Base-by-base conservation (phyloP, 2,888 invertebrate genomes). In the Hyles lineata region DNA sequence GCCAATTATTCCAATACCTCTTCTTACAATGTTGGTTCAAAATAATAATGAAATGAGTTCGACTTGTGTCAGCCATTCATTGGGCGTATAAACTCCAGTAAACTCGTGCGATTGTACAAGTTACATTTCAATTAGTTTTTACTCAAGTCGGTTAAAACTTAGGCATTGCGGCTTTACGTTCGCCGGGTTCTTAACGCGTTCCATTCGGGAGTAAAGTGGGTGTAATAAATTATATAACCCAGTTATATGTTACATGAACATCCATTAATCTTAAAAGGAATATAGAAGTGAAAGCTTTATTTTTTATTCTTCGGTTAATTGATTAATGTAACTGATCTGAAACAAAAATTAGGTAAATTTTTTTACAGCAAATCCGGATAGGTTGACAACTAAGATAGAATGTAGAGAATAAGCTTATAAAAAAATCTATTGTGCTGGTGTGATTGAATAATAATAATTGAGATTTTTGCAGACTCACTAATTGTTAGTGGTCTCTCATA, bases 41-140 rank as follows among this genome's bases (percentile, higher is more conserved):
- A 25, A 60, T 17, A 4, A 25, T 60, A 11, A 29, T 43, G 11
- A 43, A 43, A 15, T 43, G 4, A 15, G 43, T 2, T 43, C 62
- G n/a, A 9, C 25, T 60, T 25, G 32, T n/a, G 62, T 43, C 43
- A 7, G 35, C 7, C 63, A 15, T 43, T 21, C 15, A 23, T 29
- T 15, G 19, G 29, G 21, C n/a, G 21, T 15, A 50, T 43, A 35
- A 35, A 23, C 32, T 23, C 21, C 21, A 67, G 15, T 35, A 50
- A 67, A 67, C 63, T 67, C 43, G 63, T 67, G 11, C 23, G 63
- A 67, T 67, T 62, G 61, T 62, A 43, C 43, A 67, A 67, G 63
- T 67, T 67, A 67, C 63, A 67, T 67, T 67, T 67, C 63, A 67
- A 50, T 67, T 67, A 67, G 63, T 67, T 67, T 67, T 67, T 43